These are phyloP conservation scores for Catharus minimus DNA, from an alignment of 2,113 vertebrate species.

Conservation along the genomic window DNA sequence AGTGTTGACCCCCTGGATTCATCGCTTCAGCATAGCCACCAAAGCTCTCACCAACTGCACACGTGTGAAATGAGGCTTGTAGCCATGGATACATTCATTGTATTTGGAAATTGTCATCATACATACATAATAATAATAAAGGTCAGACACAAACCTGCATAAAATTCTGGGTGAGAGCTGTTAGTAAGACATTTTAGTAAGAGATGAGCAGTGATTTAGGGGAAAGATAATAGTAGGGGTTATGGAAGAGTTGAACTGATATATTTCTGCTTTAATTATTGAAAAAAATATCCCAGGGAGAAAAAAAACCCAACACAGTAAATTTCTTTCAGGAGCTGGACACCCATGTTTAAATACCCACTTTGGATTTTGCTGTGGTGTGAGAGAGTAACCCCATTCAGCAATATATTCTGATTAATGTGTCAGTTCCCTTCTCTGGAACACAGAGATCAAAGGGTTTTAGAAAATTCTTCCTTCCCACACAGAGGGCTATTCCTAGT, in stretches of 20 bases:
- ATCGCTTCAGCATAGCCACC: not conserved
- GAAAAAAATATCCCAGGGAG: not conserved
- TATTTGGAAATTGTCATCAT: not conserved
- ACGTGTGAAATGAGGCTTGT: not conserved
- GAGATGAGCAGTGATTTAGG: not conserved
- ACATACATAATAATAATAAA: not conserved
- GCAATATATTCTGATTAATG: not conserved
- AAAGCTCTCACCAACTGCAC: not conserved
- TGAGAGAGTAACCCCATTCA: not conserved
- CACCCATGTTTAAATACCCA: not conserved
- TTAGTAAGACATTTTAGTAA: not conserved
- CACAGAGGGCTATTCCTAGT: not conserved
- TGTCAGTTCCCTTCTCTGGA: constrained; percentile 13
- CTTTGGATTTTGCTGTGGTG: not conserved
- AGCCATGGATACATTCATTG: not conserved
- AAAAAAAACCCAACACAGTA: not conserved
- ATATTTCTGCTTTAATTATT: not conserved
- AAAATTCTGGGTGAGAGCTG: not conserved
- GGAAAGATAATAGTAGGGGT: not conserved
- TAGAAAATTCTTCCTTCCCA: constrained; percentile 39
- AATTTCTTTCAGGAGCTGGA: not conserved
- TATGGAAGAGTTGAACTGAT: not conserved
- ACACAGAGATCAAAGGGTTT: constrained; percentile 29
- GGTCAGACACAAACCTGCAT: not conserved
- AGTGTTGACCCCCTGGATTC: not conserved